phyloP scores from a whole-genome alignment of 64 coral and sea anemone species.

The Dendrophyllia cribrosa region DNA sequence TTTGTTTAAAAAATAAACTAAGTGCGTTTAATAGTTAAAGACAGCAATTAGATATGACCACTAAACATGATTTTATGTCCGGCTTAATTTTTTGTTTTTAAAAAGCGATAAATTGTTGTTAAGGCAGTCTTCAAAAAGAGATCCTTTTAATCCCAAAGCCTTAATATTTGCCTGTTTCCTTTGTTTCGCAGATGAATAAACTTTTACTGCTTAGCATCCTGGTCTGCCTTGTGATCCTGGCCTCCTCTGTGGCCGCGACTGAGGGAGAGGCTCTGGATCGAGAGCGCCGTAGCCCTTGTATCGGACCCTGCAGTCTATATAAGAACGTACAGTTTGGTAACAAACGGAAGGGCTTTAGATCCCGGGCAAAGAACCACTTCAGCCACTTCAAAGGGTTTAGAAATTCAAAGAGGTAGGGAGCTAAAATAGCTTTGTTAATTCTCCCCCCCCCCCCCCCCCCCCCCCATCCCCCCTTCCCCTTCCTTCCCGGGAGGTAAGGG shows the following conservation, averaged over 20 bases:
- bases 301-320: background rate
- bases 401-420: background rate
- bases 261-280: background rate
- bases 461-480: no score
- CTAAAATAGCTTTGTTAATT: no score
- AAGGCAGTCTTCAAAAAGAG: background rate
- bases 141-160: background rate
- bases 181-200: slow-evolving; percentile 33
- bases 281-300: slow-evolving; percentile 20
- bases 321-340: background rate
- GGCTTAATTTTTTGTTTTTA: no score
- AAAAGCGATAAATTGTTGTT: background rate
- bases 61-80: no score
- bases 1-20: no score
- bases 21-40: no score
- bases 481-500: no score
- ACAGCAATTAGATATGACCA: no score
- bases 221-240: slow-evolving; percentile 8
- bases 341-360: background rate
- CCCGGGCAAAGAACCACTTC: background rate
- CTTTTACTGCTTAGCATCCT: background rate
- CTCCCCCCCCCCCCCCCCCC: no score
- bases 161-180: background rate
- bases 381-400: background rate
- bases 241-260: background rate